Conservation (phyloP, 2,888 invertebrate genomes). For the Zhuqinia jingwanae region DNA sequence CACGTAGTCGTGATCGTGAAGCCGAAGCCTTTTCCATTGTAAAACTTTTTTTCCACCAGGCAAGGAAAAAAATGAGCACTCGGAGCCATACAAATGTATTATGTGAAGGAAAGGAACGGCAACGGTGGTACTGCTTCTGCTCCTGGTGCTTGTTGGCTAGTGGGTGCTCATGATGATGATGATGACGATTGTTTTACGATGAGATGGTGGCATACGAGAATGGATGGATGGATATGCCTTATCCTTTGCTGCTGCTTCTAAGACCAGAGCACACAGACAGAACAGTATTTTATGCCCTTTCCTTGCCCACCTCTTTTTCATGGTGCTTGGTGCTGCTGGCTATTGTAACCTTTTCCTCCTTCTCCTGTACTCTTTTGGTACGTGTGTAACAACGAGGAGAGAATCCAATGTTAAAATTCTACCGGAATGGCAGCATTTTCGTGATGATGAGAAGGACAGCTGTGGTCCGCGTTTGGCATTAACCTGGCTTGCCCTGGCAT, state of each 20-base stretch:
- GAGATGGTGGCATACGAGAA: conserved; percentile 8
- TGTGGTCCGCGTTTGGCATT: conserved; percentile 45
- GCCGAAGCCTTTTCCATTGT: conserved; percentile 40
- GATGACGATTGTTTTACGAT: conserved; percentile 11
- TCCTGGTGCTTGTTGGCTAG: conserved; percentile 5
- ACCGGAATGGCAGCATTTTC: conserved; percentile 18
- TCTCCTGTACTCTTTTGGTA: background rate
- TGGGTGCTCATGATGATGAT: conserved; percentile 32
- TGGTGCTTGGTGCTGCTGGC: conserved; percentile 21
- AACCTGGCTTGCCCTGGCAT: conserved; percentile 19
- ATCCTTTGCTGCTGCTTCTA: background rate
- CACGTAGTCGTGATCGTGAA: conserved; percentile 3
- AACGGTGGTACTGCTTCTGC: conserved; percentile 8
- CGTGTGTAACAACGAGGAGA: too few species aligned
- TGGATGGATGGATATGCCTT: conserved; percentile 8
- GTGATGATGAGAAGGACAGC: conserved; percentile 20
- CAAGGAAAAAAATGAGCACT: conserved; percentile 4
- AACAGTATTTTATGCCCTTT: conserved; percentile 31
- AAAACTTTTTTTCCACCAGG: conserved; percentile 38
- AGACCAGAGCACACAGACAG: too few species aligned
- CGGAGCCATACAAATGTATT: conserved; percentile 21
- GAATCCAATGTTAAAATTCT: conserved; percentile 12
- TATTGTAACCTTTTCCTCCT: conserved; percentile 40
- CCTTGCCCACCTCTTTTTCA: conserved; percentile 1
- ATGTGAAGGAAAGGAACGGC: background rate